A percentile compares a stretch with the other conserved stretches of the same genome.
phyloP scores from a whole-genome alignment of 2,113 vertebrate species.

The Semnornis frantzii region DNA sequence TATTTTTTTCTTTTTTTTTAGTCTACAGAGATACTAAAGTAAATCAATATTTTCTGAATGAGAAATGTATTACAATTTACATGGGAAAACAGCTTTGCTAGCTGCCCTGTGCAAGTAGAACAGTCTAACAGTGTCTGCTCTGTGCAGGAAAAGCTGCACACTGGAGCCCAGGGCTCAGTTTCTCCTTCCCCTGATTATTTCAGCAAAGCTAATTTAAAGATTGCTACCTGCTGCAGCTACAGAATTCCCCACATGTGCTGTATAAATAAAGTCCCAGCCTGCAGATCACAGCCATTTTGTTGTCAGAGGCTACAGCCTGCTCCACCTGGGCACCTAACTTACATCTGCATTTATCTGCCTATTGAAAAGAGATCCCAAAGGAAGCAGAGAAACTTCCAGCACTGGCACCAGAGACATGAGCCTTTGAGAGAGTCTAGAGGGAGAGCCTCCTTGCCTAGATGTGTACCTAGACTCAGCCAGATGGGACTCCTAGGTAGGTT shows the following conservation, averaged over 20 bases:
- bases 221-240: not conserved
- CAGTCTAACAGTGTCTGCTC: not conserved
- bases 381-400: fast-evolving
- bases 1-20: no score
- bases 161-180: not conserved
- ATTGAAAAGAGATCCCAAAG: conserved; percentile 1
- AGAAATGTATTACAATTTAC: not conserved
- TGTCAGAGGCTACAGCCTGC: not conserved
- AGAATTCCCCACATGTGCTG: not conserved
- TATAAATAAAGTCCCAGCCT: not conserved
- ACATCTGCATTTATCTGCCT: not conserved
- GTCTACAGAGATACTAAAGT: not conserved
- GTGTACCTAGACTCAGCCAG: not conserved
- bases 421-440: not conserved
- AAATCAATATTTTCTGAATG: not conserved
- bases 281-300: conserved; percentile 28
- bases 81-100: not conserved
- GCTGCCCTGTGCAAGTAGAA: not conserved
- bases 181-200: not conserved
- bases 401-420: fast-evolving
- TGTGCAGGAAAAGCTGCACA: not conserved
- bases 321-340: not conserved
- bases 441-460: not conserved
- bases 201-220: not conserved
- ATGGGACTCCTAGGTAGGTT: not conserved